Percentiles rank a stretch among this genome's conserved stretches.
Conservation (phyloP, 1,140 invertebrate species). For the Drosophila yakuba region DNA sequence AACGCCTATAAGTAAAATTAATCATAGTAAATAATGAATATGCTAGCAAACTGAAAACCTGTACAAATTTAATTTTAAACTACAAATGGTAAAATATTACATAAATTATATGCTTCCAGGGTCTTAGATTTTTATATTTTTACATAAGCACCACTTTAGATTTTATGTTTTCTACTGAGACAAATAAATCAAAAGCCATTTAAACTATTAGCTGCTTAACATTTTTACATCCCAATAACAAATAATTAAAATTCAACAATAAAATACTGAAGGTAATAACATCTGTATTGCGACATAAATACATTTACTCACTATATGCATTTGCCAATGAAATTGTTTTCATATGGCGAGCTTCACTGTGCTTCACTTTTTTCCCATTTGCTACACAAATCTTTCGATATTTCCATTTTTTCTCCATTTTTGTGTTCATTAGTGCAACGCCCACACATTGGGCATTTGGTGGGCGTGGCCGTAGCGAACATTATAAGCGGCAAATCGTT, state of each 20-base stretch:
- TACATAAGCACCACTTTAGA: no score
- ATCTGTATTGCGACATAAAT: not conserved
- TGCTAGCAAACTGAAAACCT: no score
- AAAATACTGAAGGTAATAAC: not conserved
- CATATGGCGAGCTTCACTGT: not conserved
- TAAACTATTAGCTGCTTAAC: not conserved
- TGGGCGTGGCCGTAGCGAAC: conserved; percentile 57
- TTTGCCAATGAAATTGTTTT: not conserved
- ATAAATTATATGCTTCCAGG: no score
- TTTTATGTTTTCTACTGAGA: no score
- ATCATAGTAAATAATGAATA: no score
- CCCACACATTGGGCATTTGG: conserved; percentile 70
- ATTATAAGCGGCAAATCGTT: conserved; percentile 66
- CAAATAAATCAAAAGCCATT: not conserved
- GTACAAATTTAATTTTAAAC: no score
- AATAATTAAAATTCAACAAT: not conserved
- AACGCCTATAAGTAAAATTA: no score
- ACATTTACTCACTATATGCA: no score
- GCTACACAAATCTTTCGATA: conserved; percentile 36
- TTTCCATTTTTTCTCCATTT: conserved; percentile 59
- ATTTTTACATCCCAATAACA: not conserved
- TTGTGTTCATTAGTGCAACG: conserved; percentile 72
- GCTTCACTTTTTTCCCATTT: conserved; percentile 16
- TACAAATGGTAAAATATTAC: no score
- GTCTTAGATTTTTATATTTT: no score